These are phyloP conservation scores for Podarcis muralis DNA, from an alignment of 2,113 vertebrate species.

Conservation along the genomic window DNA sequence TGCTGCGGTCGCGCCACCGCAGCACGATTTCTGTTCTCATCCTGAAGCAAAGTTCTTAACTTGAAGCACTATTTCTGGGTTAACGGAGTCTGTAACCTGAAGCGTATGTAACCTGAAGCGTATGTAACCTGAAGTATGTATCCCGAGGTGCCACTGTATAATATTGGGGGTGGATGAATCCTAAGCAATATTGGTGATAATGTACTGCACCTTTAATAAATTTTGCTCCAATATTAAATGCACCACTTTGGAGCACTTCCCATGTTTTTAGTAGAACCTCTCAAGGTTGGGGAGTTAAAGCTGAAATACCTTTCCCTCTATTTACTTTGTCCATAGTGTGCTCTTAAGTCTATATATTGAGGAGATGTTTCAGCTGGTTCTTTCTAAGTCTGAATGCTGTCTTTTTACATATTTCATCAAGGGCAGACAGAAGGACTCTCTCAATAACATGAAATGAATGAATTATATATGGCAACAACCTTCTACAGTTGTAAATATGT, in stretches of 20 bases:
- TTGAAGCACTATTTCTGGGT: too few species aligned
- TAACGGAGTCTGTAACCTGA: too few species aligned
- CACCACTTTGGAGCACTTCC: neutral
- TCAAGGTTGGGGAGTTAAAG: neutral
- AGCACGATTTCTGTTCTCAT: too few species aligned
- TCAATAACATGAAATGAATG: neutral
- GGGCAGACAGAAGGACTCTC: neutral
- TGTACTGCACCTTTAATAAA: constrained; percentile 14
- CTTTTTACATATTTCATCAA: neutral
- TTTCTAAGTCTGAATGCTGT: neutral
- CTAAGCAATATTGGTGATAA: too few species aligned
- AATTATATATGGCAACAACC: neutral
- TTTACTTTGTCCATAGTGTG: neutral
- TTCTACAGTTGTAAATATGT: neutral
- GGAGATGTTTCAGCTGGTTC: too few species aligned
- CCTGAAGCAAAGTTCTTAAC: too few species aligned
- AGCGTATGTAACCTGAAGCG: too few species aligned
- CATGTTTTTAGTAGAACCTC: neutral
- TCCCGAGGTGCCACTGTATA: too few species aligned
- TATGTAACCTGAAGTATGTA: too few species aligned
- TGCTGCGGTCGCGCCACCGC: fast-evolving
- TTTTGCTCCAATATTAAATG: neutral
- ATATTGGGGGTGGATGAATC: neutral
- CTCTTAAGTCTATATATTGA: neutral
- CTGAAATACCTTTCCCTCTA: neutral